phyloP scores from a whole-genome alignment of 2,888 invertebrate genomes.

The Leucoma salicis region DNA sequence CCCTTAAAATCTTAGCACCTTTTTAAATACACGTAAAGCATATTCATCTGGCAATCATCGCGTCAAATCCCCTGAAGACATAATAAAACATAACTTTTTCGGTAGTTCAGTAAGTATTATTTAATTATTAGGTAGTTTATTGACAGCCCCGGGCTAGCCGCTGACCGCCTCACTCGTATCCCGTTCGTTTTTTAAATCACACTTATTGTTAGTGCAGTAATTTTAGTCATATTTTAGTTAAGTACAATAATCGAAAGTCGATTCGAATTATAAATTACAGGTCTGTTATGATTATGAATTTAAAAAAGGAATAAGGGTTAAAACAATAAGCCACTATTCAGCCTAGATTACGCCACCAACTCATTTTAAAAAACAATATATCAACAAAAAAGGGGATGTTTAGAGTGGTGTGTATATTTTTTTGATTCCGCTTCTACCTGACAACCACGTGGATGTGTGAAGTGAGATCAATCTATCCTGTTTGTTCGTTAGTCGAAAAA shows the following conservation, averaged over 20 bases:
- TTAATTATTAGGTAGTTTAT: slow-evolving; percentile 76
- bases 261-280: no score
- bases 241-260: no score
- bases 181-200: slow-evolving; percentile 36
- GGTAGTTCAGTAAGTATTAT: slow-evolving; percentile 77
- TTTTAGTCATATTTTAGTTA: slow-evolving; percentile 2
- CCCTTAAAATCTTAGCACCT: slow-evolving; percentile 40
- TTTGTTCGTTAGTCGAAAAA: slow-evolving; percentile 38
- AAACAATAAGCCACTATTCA: slow-evolving; percentile 62
- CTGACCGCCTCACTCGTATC: slow-evolving; percentile 42
- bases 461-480: slow-evolving; percentile 45
- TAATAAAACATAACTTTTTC: slow-evolving; percentile 72
- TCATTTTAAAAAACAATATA: slow-evolving; percentile 69
- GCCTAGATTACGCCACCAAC: slow-evolving; percentile 60
- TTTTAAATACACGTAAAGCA: slow-evolving; percentile 44
- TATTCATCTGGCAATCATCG: slow-evolving; percentile 69
- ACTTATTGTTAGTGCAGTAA: slow-evolving; percentile 12
- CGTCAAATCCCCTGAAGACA: slow-evolving; percentile 71
- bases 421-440: slow-evolving; percentile 76
- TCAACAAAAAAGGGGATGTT: slow-evolving; percentile 76
- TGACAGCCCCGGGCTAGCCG: slow-evolving; percentile 55
- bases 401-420: slow-evolving; percentile 70
- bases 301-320: slow-evolving; percentile 28
- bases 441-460: slow-evolving; percentile 70
- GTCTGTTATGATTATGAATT: slow-evolving; percentile 13